Evolutionary conservation across 2,888 invertebrate genomes (phyloP), one percentile per base, ranked within the genome.

Genomic region (Ethmia dodecea): DNA sequence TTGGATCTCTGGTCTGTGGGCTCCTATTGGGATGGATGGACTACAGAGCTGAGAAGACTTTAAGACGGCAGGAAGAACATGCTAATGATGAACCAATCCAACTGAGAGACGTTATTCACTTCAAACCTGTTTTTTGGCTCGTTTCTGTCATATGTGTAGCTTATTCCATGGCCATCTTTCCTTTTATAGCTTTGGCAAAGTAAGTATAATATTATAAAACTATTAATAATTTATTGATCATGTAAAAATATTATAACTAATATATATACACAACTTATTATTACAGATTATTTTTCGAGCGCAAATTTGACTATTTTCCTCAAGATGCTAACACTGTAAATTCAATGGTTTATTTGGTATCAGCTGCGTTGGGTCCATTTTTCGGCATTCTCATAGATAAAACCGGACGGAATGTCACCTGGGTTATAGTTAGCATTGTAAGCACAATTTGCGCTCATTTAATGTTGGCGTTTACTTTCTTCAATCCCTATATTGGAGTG

Each of bases 81-180:
- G 56, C 48, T 5, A 89, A 88, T 44, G 88, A 88, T 43, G 88
- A 88, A 27, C 77, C 86, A 9, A 92, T 94, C 41, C 89, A 90
- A 47, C 67, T 97, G 3, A 89, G 88, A 28, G 96, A 97, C 72
- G 89, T 96, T 14, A 88, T 91, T 46, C 89, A 94, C 52, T 97
- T 98, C 63, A 93, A 92, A 50, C 56, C 89, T 5, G 89, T 93
- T 6, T 96, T 98, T 70, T 99, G 98, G 98, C 87, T 98, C 46
- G 88, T 98, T n/a, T 91, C 93, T 28, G 74, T 94, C 3, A 94
- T 98, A 43, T 98, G 98, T 78, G 95, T 98, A 1, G 90, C 95
- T 1, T 99, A 98, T 73, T 99, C 99, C 71, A 92, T 97, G 28
- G 94, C 98, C 5, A 95, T 99, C 46, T 98, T 98, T 69, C 98